These are phyloP conservation scores for Drosophila subquinaria DNA, from an alignment of 2,888 invertebrate genomes.

Conservation along the genomic window DNA sequence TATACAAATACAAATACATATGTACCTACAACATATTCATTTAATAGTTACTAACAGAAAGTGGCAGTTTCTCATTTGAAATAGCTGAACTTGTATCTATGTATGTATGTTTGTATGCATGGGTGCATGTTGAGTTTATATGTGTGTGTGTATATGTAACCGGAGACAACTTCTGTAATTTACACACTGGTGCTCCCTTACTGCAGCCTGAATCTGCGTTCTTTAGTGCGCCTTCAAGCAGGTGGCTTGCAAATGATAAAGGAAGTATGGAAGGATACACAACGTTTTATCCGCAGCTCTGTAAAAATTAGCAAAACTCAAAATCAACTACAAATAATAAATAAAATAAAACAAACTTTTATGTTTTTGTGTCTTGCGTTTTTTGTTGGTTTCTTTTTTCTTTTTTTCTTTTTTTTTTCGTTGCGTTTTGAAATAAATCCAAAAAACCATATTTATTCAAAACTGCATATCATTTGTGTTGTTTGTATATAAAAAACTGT, in stretches of 20 bases:
- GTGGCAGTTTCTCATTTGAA: constrained; percentile 55
- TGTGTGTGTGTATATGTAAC: not conserved
- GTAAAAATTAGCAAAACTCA: constrained; percentile 6
- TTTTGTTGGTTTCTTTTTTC: constrained; percentile 46
- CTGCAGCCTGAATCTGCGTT: constrained; percentile 6
- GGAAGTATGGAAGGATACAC: constrained; percentile 1
- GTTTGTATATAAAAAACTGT: constrained; percentile 60
- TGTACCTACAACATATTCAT: constrained; percentile 18
- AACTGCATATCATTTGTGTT: constrained; percentile 66
- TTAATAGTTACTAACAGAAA: constrained; percentile 39
- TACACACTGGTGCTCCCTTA: not conserved
- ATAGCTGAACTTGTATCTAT: constrained; percentile 27
- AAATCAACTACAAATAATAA: constrained; percentile 5
- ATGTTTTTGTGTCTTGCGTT: constrained; percentile 62
- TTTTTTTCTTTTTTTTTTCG: constrained; percentile 46
- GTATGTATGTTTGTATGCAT: constrained; percentile 1
- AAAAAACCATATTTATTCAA: constrained; percentile 85
- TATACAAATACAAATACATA: constrained; percentile 11
- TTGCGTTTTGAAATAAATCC: constrained; percentile 84
- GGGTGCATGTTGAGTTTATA: not conserved
- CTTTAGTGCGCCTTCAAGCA: constrained; percentile 27
- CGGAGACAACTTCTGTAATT: not conserved
- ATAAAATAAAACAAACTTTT: constrained; percentile 64
- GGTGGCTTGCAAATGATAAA: not conserved
- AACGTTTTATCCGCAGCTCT: not conserved